A percentile compares a stretch with the other conserved stretches of the same genome.
Conservation (phyloP, 37 sponge, comb jelly and placozoan species). For the Haliclona indistincta region DNA sequence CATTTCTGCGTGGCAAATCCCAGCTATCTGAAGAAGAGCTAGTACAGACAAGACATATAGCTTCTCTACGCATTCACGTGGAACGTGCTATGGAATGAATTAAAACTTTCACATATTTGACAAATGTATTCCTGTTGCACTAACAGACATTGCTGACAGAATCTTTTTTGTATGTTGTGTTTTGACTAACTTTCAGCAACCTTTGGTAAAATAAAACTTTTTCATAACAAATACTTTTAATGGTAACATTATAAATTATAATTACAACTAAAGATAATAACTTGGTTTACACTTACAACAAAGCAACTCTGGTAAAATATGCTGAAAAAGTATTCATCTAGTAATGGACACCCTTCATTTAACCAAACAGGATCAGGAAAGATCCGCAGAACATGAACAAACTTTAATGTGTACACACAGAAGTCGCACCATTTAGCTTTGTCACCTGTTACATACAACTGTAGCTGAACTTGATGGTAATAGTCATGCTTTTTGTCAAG, state of each 20-base stretch:
- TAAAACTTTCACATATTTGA: conserved; percentile 26
- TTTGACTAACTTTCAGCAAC: conserved; percentile 21
- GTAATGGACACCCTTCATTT: not conserved
- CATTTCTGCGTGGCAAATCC: not conserved
- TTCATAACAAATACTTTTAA: not conserved
- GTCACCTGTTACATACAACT: conserved; percentile 2
- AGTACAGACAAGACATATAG: conserved; percentile 24
- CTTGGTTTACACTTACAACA: not conserved
- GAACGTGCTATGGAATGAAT: conserved; percentile 32
- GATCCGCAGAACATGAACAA: not conserved
- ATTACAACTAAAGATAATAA: conserved; percentile 1
- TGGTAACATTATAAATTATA: not conserved
- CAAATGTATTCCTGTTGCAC: not conserved
- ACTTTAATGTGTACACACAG: not conserved
- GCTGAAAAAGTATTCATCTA: conserved; percentile 1
- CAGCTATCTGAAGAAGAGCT: not conserved
- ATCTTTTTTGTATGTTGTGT: conserved; percentile 21
- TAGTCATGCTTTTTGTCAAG: not conserved
- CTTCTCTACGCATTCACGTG: conserved; percentile 23
- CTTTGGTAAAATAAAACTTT: not conserved
- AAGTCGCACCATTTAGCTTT: conserved; percentile 17
- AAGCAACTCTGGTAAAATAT: conserved; percentile 11
- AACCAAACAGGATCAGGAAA: conserved; percentile 1
- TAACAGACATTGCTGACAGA: conserved; percentile 19
- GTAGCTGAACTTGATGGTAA: conserved; percentile 6